phyloP scores from a whole-genome alignment of 2,888 invertebrate genomes.

The Chorisops tibialis region DNA sequence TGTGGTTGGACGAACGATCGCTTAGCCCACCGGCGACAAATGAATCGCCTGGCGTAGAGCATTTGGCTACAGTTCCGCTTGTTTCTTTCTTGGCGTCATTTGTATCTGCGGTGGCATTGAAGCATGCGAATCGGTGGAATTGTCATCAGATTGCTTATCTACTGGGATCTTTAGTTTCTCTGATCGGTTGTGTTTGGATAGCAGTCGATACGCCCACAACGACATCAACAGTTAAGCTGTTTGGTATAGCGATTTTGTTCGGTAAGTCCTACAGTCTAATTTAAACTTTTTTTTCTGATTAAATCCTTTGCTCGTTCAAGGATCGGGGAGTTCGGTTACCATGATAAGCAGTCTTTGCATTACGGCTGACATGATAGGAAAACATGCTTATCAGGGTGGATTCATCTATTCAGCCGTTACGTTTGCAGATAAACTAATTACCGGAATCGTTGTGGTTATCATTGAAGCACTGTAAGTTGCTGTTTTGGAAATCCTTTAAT shows the following conservation, averaged over 20 bases:
- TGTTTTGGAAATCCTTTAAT: too few relatives aligned
- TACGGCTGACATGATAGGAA: conserved; percentile 85
- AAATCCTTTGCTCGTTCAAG: neutral
- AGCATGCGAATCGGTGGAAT: conserved; percentile 61
- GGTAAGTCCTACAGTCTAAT: too few relatives aligned
- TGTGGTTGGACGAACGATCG: conserved; percentile 72
- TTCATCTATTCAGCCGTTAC: conserved; percentile 92
- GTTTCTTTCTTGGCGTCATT: conserved; percentile 75
- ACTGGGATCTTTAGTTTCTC: conserved; percentile 61
- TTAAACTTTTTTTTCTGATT: too few relatives aligned
- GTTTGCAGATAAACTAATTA: conserved; percentile 87
- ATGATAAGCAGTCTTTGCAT: conserved; percentile 85
- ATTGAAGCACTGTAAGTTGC: conserved; percentile 74
- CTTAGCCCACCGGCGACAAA: too few relatives aligned
- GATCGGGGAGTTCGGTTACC: conserved; percentile 75
- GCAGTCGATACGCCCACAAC: conserved; percentile 54
- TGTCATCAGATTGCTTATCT: conserved; percentile 67
- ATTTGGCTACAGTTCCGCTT: conserved; percentile 74
- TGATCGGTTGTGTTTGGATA: conserved; percentile 64
- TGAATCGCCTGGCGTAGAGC: conserved; percentile 56
- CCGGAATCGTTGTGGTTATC: conserved; percentile 79
- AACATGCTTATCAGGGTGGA: conserved; percentile 81
- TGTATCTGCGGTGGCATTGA: conserved; percentile 68
- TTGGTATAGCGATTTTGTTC: conserved; percentile 58
- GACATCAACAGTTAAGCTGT: conserved; percentile 44